Evolutionary conservation across 2,888 invertebrate species (phyloP).

Genomic region (Cosmorhoe ocellata): DNA sequence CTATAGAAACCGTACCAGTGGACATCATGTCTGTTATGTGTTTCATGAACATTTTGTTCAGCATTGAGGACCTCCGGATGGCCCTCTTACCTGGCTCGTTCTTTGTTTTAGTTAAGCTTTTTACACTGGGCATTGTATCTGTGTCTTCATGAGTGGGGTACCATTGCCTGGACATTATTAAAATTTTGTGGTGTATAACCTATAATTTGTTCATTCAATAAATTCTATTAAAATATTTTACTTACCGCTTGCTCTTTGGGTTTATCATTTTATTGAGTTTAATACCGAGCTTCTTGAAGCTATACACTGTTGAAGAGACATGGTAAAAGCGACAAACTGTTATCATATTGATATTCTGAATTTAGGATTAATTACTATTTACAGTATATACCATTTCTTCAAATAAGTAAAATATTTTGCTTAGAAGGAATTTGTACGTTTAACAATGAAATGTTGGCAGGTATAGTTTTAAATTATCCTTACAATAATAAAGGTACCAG

Average conservation of each 20-base stretch:
- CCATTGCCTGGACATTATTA: constrained; percentile 63
- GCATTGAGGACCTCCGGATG: constrained; percentile 83
- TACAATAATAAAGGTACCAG: no score
- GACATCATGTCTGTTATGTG: constrained; percentile 90
- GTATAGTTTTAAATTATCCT: no score
- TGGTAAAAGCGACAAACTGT: constrained; percentile 61
- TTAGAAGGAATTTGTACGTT: no score
- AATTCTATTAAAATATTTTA: no score
- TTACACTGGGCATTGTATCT: constrained; percentile 57
- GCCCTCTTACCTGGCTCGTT: constrained; percentile 79
- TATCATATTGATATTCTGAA: constrained; percentile 36
- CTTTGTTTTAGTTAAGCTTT: constrained; percentile 68
- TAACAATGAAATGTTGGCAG: no score
- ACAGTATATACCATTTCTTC: no score
- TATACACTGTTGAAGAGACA: constrained; percentile 48
- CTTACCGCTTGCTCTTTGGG: constrained; percentile 63
- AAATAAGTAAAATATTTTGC: no score
- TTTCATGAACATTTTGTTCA: constrained; percentile 92
- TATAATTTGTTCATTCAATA: no score
- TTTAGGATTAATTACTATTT: neutral
- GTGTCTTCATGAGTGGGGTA: constrained; percentile 49
- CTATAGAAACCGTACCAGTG: constrained; percentile 84
- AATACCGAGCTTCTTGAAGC: constrained; percentile 62
- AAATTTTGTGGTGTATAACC: no score
- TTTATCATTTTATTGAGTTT: constrained; percentile 72